Percentiles rank a stretch among this genome's conserved stretches.
Evolutionary conservation across 2,113 vertebrate genomes (phyloP).

Genomic region (Chlorodrepanis virens): DNA sequence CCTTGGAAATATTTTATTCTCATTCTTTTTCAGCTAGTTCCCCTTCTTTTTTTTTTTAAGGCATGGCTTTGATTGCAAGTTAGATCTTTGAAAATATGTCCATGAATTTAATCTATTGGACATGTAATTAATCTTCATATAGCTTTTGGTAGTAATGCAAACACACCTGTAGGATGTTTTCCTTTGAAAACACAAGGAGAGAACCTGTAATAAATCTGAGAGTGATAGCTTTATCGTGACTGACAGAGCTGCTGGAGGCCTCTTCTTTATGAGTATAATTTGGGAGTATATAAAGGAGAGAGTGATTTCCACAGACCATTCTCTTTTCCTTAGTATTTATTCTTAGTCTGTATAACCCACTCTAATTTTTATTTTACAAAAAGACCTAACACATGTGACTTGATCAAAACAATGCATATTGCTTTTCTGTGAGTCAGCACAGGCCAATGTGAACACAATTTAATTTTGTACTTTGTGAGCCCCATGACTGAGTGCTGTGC

Average conservation of each 20-base stretch:
- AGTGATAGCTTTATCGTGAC: slow-evolving; percentile 69
- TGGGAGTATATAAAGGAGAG: slow-evolving; percentile 64
- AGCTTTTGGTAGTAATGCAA: slow-evolving; percentile 64
- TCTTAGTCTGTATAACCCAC: not conserved
- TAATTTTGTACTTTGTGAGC: not conserved
- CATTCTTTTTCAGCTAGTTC: not conserved
- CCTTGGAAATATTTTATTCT: not conserved
- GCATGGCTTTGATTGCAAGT: slow-evolving; percentile 45
- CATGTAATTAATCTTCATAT: slow-evolving; percentile 74
- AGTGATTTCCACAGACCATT: slow-evolving; percentile 62
- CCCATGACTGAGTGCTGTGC: not conserved
- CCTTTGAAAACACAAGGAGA: slow-evolving; percentile 64
- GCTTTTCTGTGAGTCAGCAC: not conserved
- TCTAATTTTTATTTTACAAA: slow-evolving; percentile 14
- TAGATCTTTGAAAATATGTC: slow-evolving; percentile 69
- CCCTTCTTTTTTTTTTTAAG: not conserved
- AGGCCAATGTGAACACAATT: not conserved
- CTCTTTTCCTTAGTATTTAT: slow-evolving; percentile 47
- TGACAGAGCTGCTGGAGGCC: slow-evolving; percentile 70
- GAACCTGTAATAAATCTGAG: slow-evolving; percentile 71
- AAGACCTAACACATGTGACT: not conserved
- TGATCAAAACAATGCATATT: slow-evolving; percentile 16
- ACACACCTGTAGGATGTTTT: slow-evolving; percentile 76
- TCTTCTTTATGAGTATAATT: slow-evolving; percentile 73
- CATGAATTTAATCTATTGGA: slow-evolving; percentile 54